phyloP scores from a whole-genome alignment of 1,140 invertebrate species.

The Lasioglossum albipes region DNA sequence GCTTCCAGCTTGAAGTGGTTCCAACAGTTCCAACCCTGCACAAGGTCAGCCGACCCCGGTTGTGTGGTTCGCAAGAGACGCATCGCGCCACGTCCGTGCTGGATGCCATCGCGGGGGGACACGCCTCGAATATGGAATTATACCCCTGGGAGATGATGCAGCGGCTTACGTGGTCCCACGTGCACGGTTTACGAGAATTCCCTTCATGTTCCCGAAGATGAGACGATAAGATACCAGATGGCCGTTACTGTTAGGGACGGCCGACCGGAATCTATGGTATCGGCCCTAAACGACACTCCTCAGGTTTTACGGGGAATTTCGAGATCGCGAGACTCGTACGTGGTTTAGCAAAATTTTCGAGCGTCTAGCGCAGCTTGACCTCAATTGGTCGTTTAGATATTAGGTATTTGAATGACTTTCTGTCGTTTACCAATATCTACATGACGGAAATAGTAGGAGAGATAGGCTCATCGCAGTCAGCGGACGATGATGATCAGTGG shows the following conservation, averaged over 20 bases:
- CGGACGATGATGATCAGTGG: too few relatives aligned
- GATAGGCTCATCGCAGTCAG: too few relatives aligned
- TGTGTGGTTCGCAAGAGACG: constrained; percentile 3
- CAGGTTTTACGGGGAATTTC: background rate
- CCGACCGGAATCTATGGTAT: background rate
- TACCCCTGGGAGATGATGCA: constrained; percentile 42
- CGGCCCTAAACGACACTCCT: background rate
- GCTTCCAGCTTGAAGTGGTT: constrained; percentile 26
- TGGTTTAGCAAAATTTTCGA: too few relatives aligned
- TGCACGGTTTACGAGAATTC: constrained; percentile 51
- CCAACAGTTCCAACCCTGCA: constrained; percentile 27
- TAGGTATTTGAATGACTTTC: too few relatives aligned
- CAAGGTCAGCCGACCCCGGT: constrained; percentile 28
- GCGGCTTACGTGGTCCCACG: constrained; percentile 44
- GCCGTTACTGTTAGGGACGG: background rate
- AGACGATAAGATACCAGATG: constrained; percentile 38
- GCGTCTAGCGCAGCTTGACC: too few relatives aligned
- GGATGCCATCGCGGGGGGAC: constrained; percentile 21
- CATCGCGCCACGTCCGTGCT: background rate
- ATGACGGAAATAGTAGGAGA: too few relatives aligned
- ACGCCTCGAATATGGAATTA: constrained; percentile 55
- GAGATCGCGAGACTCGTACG: background rate
- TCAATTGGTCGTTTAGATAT: too few relatives aligned
- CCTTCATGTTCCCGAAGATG: constrained; percentile 27
- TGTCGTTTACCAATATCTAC: too few relatives aligned